Base-by-base conservation (phyloP, 1,140 invertebrate species). In the Zaprionus taronus region DNA sequence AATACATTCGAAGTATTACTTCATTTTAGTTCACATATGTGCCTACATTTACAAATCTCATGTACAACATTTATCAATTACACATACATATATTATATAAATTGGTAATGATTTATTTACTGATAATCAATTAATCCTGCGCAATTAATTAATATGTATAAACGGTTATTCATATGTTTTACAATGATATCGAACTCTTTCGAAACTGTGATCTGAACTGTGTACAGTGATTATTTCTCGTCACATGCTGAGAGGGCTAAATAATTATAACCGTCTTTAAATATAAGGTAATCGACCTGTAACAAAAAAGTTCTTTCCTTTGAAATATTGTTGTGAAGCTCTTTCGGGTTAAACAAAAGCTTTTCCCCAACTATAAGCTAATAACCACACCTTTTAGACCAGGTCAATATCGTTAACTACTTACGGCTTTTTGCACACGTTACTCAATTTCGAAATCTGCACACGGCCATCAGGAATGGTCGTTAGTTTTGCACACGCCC, bases 401-500 rank as follows among this genome's bases (percentile, higher is more conserved):
- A 67, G 24, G 53, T 51, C 62, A 85, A 85, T 79, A 82, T 66
- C 63, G 68, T 79, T 85, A 60, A 55, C 66, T 49, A 31, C 20
- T 6, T n/a, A 47, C 41, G n/a, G 41, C 56, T 36, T 78, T 47
- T 64, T 90, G 85, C 85, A 61, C 85, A n/a, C 85, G 67, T 26
- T 65, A 61, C 85, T 67, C 74, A 58, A 14, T 72, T 90, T 89
- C 79, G 66, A 90, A 80, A 34, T 90, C 69, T 76, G 81, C 86
- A 73, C 81, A 85, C 81, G 81, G 24, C 72, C 60, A 47, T 17
- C 6, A 80, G 57, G 76, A 83, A 90, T 81, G 72, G 66, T 76
- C 75, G 76, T 90, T 85, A 62, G 24, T 80, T 90, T 90, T 90
- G 85, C 85, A 85, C 85, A 90, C 85, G 85, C 49, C 55, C 58